Base-by-base conservation (phyloP, 1,140 invertebrate genomes). In the Mesaphorura yosii region DNA sequence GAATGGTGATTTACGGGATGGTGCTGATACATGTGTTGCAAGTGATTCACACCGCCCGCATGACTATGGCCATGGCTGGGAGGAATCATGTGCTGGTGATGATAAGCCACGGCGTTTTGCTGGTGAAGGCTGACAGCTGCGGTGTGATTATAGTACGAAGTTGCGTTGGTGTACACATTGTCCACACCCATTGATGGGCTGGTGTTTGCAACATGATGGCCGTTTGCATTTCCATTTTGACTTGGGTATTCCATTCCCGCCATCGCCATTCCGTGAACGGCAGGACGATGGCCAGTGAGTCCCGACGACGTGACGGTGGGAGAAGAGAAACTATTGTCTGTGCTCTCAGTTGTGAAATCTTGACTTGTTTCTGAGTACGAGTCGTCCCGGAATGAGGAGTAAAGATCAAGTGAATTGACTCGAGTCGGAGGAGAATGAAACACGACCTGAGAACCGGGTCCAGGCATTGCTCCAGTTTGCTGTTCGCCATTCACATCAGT, bases 361-460 rank as follows among this genome's bases (percentile, higher is more conserved):
- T 74, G 72, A 49, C 58, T 69, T 34, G 68, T 72, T 45, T 83
- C 73, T 1, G 76, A 75, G 64, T 83, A 84, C 52, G 80, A 78
- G 51, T 79, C 77, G 55, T 81, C 80, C 27, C 80, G 70, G 55
- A 80, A 78, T 14, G 75, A 72, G 10, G 60, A 56, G 63, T 81
- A 83, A 40, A 82, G 67, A 62, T 80, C 77, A 14, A 79, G 66
- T 31, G 78, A 78, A 59, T 80, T 78, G 55, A 81, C 78, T 29
- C 76, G 63, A 3, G 71, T 69, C 27, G 76, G 75, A 17, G 31
- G 27, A 2, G 48, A 48, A 23, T 56, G 54, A 51, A 47, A 63
- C 50, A 61, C 46, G 12, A 25, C 34, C 67, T 54, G 66, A 69
- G 14, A 39, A n/a, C 31, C 31, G n/a, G 15, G 5, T 28, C 17